Percentiles rank a stretch among this genome's conserved stretches.
These are phyloP conservation scores for Cabera pusaria DNA, from an alignment of 2,888 invertebrate species.

Conservation along the genomic window DNA sequence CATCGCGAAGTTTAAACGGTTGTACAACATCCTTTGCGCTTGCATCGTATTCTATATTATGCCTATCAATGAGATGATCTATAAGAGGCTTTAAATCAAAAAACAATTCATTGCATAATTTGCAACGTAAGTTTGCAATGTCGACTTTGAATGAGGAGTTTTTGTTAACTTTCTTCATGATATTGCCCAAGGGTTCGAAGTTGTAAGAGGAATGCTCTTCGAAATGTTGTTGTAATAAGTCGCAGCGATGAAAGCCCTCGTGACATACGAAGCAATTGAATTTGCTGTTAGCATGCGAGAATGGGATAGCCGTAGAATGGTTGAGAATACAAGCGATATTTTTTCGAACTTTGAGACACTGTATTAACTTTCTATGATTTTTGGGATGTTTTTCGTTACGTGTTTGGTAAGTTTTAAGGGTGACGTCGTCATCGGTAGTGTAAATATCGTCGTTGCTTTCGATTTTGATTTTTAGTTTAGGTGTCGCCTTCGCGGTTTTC, in stretches of 20 bases:
- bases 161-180: conserved; percentile 35
- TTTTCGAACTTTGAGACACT: conserved; percentile 17
- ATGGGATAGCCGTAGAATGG: conserved; percentile 42
- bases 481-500: conserved; percentile 6
- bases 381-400: not conserved
- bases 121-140: conserved; percentile 31
- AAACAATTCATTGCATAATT: conserved; percentile 30
- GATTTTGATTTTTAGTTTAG: conserved; percentile 1
- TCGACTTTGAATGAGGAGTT: conserved; percentile 34
- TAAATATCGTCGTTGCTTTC: conserved; percentile 1
- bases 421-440: conserved; percentile 1
- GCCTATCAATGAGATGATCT: conserved; percentile 33
- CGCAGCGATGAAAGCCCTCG: conserved; percentile 34
- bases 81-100: conserved; percentile 28
- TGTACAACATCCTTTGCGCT: conserved; percentile 9
- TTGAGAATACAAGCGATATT: conserved; percentile 24
- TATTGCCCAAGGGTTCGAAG: conserved; percentile 5
- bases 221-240: conserved; percentile 25
- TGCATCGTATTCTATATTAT: conserved; percentile 22
- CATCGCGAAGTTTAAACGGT: conserved; percentile 27
- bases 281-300: conserved; percentile 45
- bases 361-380: conserved; percentile 5
- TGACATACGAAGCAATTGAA: conserved; percentile 50
- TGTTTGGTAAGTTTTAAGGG: too few species aligned
- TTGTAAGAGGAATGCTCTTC: conserved; percentile 7